Evolutionary conservation across 1,140 invertebrate species (phyloP), one percentile per base, ranked within the genome.

Genomic region (Drosophila ohnishii): DNA sequence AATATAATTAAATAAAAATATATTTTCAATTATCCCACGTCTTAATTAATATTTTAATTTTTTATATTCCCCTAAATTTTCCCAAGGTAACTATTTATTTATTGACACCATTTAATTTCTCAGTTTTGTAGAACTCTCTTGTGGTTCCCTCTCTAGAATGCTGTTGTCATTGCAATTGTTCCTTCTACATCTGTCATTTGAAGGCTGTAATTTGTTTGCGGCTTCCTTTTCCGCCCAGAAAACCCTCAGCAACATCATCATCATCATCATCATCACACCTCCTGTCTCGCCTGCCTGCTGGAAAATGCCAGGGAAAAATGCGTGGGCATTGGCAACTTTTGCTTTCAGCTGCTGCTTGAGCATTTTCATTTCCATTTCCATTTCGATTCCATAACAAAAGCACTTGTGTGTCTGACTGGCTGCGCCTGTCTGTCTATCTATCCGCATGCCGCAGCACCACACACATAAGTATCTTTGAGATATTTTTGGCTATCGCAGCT

Each of bases 121-220:
- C 22, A 62, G 34, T 55, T 57, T 3, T 8, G 16, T 57, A 62
- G 22, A 47, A 7, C 7, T 8, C 7, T 7, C 65, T 74, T 14
- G 28, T 14, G 50, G 61, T 73, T 74, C 8, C 5, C 10, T 14
- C 72, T 72, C 30, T 75, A 66, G 62, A 19, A 51, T 60, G 19
- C 39, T 63, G 50, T 65, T 62, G 42, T 48, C 57, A 37, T 57
- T 72, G 71, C 76, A 70, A 82, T 83, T 82, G 83, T 83, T 76
- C 60, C 60, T 55, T 61, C 35, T 45, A 30, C 73, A 85, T 79
- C 83, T 86, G 83, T 87, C 83, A 83, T 87, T 83, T 42, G 57
- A 57, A 60, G 83, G 67, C 79, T 67, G 75, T 82, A 85, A 86
- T 85, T 87, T 86, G 78, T 86, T 86, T 85, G 67, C 50, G 45